These are phyloP conservation scores for Dendrolimus pini DNA, from an alignment of 2,888 invertebrate genomes.

Conservation along the genomic window DNA sequence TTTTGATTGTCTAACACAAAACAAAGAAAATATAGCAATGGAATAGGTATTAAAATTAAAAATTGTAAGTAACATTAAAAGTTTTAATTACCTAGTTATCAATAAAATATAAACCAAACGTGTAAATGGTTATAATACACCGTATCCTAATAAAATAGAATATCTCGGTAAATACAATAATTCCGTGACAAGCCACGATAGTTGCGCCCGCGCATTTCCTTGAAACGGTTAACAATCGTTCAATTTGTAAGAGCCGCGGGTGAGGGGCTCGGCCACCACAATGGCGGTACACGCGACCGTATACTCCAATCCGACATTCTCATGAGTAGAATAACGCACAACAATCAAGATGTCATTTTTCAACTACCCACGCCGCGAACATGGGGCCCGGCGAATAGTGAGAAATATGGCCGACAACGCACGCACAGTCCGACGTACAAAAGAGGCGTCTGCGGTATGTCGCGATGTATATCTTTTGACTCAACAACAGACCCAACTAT, in stretches of 20 bases:
- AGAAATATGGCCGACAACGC: slow-evolving; percentile 70
- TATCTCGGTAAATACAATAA: slow-evolving; percentile 56
- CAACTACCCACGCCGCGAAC: slow-evolving; percentile 72
- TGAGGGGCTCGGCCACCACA: slow-evolving; percentile 44
- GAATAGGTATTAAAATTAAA: no score
- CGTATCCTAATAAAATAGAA: slow-evolving; percentile 41
- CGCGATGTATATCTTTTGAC: slow-evolving; percentile 63
- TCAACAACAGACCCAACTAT: slow-evolving; percentile 55
- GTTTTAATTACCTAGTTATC: no score
- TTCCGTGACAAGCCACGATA: slow-evolving; percentile 66
- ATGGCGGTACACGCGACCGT: slow-evolving; percentile 65
- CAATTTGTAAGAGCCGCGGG: slow-evolving; percentile 67
- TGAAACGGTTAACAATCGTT: slow-evolving; percentile 70
- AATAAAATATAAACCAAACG: no score
- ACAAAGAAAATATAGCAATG: no score
- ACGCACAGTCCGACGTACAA: slow-evolving; percentile 61
- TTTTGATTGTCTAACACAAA: no score
- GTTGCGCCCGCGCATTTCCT: slow-evolving; percentile 45
- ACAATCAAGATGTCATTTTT: slow-evolving; percentile 78
- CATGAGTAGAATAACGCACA: slow-evolving; percentile 73
- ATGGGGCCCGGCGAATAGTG: slow-evolving; percentile 44
- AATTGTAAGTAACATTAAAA: no score
- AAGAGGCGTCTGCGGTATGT: slow-evolving; percentile 60
- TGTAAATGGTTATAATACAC: slow-evolving; percentile 15
- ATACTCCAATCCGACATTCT: slow-evolving; percentile 57